A percentile compares a stretch with the other conserved stretches of the same genome.
These are phyloP conservation scores for Aphodius granarius DNA, from an alignment of 2,888 invertebrate genomes.

Conservation along the genomic window DNA sequence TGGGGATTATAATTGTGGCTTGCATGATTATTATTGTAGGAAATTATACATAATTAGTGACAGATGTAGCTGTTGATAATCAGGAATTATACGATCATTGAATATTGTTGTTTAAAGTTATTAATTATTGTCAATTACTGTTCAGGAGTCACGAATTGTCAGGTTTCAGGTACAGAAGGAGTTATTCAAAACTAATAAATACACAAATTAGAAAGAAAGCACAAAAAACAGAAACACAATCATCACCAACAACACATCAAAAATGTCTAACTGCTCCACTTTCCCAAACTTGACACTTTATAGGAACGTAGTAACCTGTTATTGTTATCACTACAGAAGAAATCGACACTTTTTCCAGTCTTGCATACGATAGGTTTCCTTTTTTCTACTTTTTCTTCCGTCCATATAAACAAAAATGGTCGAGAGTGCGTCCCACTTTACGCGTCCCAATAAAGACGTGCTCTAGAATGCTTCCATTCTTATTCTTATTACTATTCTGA, in stretches of 20 bases:
- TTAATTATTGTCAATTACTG: background rate
- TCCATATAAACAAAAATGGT: background rate
- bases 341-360: background rate
- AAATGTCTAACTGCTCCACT: background rate
- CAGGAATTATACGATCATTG: background rate
- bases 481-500: background rate
- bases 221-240: no score
- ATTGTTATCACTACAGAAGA: background rate
- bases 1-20: background rate
- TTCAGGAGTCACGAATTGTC: background rate
- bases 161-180: no score
- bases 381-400: background rate
- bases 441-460: background rate
- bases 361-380: background rate
- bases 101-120: background rate
- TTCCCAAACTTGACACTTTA: background rate
- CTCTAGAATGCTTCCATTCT: background rate
- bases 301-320: background rate
- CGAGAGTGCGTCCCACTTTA: background rate
- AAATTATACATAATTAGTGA: background rate
- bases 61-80: background rate
- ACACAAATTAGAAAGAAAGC: no score
- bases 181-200: no score
- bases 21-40: background rate
- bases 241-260: background rate